Base-by-base conservation (phyloP, 1,140 invertebrate genomes). In the Trachymyrmex cornetzi region DNA sequence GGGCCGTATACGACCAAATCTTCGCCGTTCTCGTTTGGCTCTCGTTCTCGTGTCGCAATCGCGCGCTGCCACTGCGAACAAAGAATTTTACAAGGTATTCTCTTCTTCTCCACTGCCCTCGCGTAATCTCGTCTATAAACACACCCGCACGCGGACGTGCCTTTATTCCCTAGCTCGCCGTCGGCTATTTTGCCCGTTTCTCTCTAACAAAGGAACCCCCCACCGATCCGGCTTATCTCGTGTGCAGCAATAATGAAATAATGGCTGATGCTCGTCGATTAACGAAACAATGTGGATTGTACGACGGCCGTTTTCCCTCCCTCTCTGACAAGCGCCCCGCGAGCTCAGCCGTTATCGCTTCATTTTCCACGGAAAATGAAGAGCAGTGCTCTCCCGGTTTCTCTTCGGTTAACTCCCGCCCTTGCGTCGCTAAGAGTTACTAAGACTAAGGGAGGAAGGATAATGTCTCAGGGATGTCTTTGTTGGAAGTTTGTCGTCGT, bases 71-170 rank as follows among this genome's bases (percentile, higher is more conserved):
- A 55, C 14, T n/a, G 22, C 55, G 69, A 67, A 85, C 86, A 57
- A 87, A 87, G 55, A 85, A 69, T 85, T 87, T 63, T 75, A 85
- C 74, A 44, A 77, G 57, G 34, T 44, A 22, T 24, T 44, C n/a
- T 19, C 27, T 24, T 55, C 77, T 22, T 34, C 38, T 82, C 16
- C 61, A 14, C 48, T 38, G 55, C 6, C 27, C 48, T 48, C 59
- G 53, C 27, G 64, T 82, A 81, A 85, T 90, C 69, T 82, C 61
- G 69, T 63, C 81, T 69, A 81, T 87, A 87, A 87, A 85, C 81
- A 87, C 22, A 22, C 63, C 50, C 34, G 44, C 59, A 24, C 66
- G n/a, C 38, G 55, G 44, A 66, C 30, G 44, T 63, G 44, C 82
- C 77, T 88, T 90, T 88, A 67, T 82, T 50, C 67, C 16, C 50